Evolutionary conservation across 2,113 vertebrate species (phyloP).

Genomic region (Meleagris gallopavo): DNA sequence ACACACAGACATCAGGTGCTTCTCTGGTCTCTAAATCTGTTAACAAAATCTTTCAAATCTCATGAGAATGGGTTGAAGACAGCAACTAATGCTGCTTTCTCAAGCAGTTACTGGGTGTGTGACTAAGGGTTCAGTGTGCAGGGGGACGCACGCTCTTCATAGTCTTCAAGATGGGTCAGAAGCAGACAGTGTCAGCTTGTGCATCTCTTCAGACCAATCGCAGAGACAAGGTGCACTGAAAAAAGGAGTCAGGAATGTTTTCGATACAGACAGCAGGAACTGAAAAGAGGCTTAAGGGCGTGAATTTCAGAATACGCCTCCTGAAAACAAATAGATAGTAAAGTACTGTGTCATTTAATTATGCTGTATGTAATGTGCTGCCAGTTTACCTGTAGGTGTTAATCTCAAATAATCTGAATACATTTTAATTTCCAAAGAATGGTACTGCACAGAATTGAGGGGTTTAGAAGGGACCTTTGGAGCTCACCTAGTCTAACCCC

Average conservation of each 20-base stretch:
- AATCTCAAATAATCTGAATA: background rate
- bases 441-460: too few species aligned
- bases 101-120: background rate
- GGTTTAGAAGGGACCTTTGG: too few species aligned
- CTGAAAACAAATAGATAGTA: background rate
- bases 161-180: background rate
- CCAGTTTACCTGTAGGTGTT: background rate
- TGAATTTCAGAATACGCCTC: background rate
- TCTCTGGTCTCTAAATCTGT: background rate
- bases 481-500: too few species aligned
- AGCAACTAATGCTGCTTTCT: background rate
- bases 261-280: background rate
- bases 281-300: background rate
- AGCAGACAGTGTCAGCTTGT: background rate
- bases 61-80: background rate
- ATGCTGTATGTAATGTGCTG: background rate
- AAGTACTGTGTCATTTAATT: background rate
- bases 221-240: background rate
- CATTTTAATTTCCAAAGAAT: background rate
- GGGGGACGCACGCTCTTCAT: accelerated
- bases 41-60: background rate
- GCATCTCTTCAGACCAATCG: background rate
- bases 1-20: background rate
- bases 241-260: background rate
- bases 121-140: background rate